These are phyloP conservation scores for Scolopax mira DNA, from an alignment of 2,113 vertebrate species.

Conservation along the genomic window DNA sequence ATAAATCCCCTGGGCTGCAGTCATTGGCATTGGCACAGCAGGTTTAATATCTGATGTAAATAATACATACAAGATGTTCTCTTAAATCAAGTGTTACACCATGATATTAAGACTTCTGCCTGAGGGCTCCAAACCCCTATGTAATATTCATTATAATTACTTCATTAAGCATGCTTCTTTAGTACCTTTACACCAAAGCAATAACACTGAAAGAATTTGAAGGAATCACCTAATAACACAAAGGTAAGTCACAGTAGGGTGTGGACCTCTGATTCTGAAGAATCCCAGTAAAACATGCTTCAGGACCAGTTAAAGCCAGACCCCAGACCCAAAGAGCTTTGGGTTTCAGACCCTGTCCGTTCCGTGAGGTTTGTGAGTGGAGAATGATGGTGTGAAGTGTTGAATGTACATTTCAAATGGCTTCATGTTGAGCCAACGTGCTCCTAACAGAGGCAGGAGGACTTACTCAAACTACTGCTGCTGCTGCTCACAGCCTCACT, in stretches of 20 bases:
- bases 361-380: background rate
- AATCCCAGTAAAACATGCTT: background rate
- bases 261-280: background rate
- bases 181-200: background rate
- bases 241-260: background rate
- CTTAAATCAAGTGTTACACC: slow-evolving; percentile 13
- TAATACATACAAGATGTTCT: slow-evolving; percentile 24
- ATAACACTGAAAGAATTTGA: background rate
- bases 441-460: background rate
- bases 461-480: background rate
- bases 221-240: background rate
- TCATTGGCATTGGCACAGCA: background rate
- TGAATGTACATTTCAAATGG: background rate
- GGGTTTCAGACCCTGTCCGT: background rate
- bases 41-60: slow-evolving; percentile 27
- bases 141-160: slow-evolving; percentile 24
- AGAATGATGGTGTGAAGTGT: background rate
- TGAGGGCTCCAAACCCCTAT: background rate
- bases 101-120: background rate
- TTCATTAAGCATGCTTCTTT: slow-evolving; percentile 8
- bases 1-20: background rate
- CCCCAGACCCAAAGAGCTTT: background rate
- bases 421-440: background rate
- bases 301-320: background rate
- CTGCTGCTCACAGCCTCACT: background rate